Evolutionary conservation across 2,797 vertebrate species (phyloP), one percentile per base, ranked within the genome.

Genomic region (Xerus rutilus): DNA sequence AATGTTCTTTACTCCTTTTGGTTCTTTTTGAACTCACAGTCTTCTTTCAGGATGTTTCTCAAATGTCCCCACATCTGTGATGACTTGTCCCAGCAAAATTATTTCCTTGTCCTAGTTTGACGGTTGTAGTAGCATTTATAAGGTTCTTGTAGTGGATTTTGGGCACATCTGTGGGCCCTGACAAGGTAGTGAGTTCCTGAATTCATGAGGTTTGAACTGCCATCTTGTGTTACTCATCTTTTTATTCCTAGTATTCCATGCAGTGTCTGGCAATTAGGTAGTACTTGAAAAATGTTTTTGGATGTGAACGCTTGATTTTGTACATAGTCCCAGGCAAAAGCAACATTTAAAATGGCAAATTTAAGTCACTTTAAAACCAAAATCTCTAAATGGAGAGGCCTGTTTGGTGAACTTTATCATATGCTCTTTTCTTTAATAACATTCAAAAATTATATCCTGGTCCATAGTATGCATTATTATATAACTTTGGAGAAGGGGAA

Each of bases 251-350:
- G 39, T n/a, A 69, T 23, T 93, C 65, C 18, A 52, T 54, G 43
- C 17, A 62, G n/a, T 88, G 9, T n/a, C 6, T 85, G 69, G 20
- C 59, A 81, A n/a, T 32, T 86, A 93, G 1, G 0, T 92, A 74
- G 59, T 72, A 12, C 35, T 82, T 92, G 70, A 39, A 89, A 89
- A 91, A 67, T 79, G n/a, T 79, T 81, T 88, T n/a, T 94, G 59
- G 15, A 79, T 85, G 92, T 88, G 57, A 73, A 88, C 70, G 28
- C 79, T 95, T 92, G 86, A 45, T 92, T 95, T 95, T 90, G 69
- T 81, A 59, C 69, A 69, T 17, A 64, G 32, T 59, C 54, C n/a
- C 85, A 81, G 54, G 39, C 13, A 94, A 95, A 95, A 79, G 20
- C 18, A 87, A 45, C 49, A 65, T 87, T 96, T 94, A 91, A 93